Conservation (phyloP, 2,113 vertebrate genomes). For the Brachyhypopomus gauderio region DNA sequence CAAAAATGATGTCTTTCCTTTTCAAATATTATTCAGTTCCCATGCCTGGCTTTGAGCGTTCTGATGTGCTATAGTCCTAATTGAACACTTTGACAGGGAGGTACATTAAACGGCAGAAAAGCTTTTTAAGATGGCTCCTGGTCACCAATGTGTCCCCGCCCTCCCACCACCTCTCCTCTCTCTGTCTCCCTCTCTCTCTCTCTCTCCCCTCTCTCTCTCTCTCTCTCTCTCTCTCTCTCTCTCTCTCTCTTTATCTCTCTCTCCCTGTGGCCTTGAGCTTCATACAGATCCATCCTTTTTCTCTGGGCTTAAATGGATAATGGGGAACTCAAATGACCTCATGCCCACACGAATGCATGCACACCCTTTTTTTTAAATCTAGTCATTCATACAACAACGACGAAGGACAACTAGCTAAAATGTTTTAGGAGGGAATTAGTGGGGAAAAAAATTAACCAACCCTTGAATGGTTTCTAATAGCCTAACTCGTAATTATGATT, state of each 20-base stretch:
- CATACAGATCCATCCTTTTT: not conserved
- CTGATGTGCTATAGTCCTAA: not conserved
- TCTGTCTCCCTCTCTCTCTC: not conserved
- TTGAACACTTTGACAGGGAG: conserved; percentile 24
- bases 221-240: not conserved
- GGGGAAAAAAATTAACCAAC: conserved; percentile 30
- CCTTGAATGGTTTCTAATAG: conserved; percentile 40
- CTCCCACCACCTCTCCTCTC: not conserved
- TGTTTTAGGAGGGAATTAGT: not conserved
- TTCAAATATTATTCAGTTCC: not conserved
- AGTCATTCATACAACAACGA: conserved; percentile 16
- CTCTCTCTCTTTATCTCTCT: not conserved
- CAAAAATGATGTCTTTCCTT: conserved; percentile 7
- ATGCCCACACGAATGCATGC: conserved; percentile 8
- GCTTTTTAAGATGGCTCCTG: conserved; percentile 28
- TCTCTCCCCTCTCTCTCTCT: not conserved
- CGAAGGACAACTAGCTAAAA: conserved; percentile 5
- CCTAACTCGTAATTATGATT: conserved; percentile 52
- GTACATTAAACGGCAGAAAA: conserved; percentile 29
- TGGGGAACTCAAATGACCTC: conserved; percentile 26
- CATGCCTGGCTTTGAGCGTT: not conserved
- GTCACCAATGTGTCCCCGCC: not conserved
- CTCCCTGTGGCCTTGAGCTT: not conserved
- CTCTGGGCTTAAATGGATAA: conserved; percentile 22
- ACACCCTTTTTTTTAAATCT: not conserved